Conservation (phyloP, 2,113 vertebrate species). For the Smithornis capensis region DNA sequence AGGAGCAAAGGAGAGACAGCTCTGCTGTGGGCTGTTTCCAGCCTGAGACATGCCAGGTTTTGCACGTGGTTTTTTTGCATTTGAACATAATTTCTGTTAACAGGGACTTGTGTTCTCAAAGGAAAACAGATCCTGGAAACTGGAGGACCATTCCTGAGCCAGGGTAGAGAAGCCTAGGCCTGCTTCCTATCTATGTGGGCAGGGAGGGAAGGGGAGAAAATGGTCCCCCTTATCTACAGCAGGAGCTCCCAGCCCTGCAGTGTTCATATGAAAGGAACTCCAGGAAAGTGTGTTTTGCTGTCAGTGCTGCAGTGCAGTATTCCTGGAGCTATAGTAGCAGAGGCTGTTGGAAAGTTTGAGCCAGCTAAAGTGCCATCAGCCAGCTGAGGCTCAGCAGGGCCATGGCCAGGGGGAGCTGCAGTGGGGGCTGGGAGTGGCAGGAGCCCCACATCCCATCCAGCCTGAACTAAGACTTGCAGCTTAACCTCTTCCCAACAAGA, state of each 20-base stretch:
- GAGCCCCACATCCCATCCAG: background rate
- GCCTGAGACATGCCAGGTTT: background rate
- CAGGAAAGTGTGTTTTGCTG: background rate
- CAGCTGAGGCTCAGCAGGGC: background rate
- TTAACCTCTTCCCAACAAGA: background rate
- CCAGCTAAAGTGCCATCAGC: rapidly evolving
- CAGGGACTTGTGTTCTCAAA: background rate
- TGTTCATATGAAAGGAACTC: background rate
- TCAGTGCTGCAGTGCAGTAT: background rate
- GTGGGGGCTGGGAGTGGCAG: rapidly evolving
- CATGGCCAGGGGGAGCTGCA: rapidly evolving
- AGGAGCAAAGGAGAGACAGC: background rate
- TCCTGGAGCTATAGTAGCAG: background rate
- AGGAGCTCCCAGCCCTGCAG: background rate
- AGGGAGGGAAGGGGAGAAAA: background rate
- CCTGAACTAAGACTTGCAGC: background rate
- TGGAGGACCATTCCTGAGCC: background rate
- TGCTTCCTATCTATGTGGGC: background rate
- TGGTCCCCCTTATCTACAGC: background rate
- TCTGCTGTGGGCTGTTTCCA: background rate
- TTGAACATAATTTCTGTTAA: background rate
- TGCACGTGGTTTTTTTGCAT: background rate
- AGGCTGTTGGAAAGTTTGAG: background rate
- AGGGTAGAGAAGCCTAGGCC: background rate
- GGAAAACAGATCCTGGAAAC: background rate